These are phyloP conservation scores for Clitarchus hookeri DNA, from an alignment of 2,888 invertebrate genomes.

Conservation along the genomic window DNA sequence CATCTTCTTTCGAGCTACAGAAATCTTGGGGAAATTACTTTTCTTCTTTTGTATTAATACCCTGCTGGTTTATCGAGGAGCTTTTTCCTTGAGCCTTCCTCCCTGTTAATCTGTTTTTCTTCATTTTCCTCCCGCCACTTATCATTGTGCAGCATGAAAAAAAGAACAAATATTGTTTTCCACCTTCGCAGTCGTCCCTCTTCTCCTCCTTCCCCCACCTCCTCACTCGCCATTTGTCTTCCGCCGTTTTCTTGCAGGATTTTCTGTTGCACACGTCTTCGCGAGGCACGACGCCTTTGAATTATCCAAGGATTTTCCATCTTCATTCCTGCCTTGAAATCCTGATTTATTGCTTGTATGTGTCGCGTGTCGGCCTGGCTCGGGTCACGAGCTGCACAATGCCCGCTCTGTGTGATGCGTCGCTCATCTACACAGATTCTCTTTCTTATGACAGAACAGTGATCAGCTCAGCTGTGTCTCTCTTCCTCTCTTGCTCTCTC, in stretches of 20 bases:
- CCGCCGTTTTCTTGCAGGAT: constrained; percentile 20
- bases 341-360: constrained; percentile 23
- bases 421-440: too few species aligned
- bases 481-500: too few species aligned
- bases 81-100: neutral
- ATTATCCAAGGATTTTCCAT: constrained; percentile 28
- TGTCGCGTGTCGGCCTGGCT: neutral
- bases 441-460: too few species aligned
- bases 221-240: constrained; percentile 4
- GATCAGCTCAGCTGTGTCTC: too few species aligned
- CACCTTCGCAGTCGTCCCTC: neutral
- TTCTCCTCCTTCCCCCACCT: neutral
- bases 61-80: constrained; percentile 15
- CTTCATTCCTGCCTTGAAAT: constrained; percentile 16
- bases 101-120: constrained; percentile 18
- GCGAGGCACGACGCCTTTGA: constrained; percentile 22
- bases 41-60: constrained; percentile 22
- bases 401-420: too few species aligned
- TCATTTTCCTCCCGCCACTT: constrained; percentile 10
- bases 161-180: constrained; percentile 22
- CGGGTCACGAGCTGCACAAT: neutral
- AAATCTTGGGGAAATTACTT: neutral
- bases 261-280: constrained; percentile 2
- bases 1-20: constrained; percentile 9
- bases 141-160: constrained; percentile 16